Base-by-base conservation (phyloP, 30 jellyfish, hydroid and myxozoan species). In the Pelagia noctiluca region DNA sequence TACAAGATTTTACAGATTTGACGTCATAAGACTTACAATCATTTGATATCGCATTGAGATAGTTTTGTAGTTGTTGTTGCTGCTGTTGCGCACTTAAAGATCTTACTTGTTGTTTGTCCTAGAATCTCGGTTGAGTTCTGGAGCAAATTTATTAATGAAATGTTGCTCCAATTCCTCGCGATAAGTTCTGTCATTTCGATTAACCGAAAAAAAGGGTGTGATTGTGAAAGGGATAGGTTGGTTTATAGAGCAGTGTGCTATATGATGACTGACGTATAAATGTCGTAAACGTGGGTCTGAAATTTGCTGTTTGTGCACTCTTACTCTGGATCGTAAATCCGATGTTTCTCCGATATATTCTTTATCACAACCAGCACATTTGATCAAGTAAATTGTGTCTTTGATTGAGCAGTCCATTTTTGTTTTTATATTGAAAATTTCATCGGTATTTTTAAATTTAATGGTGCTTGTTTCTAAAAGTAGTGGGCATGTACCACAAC, bases 301-400 rank as follows among this genome's bases (percentile, higher is more conserved):
- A 5, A 42, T 42, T 42, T 42, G 57, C 57, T 42, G 57, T 42
- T 42, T 42, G 57, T 32, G 62, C 2, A 67, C 62, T 34, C 80
- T 7, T 29, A 67, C 62, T 50, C 80, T 31, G 57, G 57, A 23
- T 30, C 80, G 80, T 67, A 67, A 67, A 67, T 67, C 35, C 35
- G 54, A 28, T 29, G 80, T 67, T 67, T 67, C 57, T 28, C 80
- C 63, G 42, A 33, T 67, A 24, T 67, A 67, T 67, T 67, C 48
- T 32, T 67, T 26, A 26, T 31, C 62, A 63, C 76, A 63, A 8
- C 57, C 57, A 16, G 8, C 16, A 42, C 57, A 42, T 42, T 42
- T 42, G 8, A 42, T 42, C 8, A 57, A 25, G 24, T 57, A 57
- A 5, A 57, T 8, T 4, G 21, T 25, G 33, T 57, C 33, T 57